Base-by-base conservation (phyloP, 92 coral and sea anemone species). In the Montipora capitata region DNA sequence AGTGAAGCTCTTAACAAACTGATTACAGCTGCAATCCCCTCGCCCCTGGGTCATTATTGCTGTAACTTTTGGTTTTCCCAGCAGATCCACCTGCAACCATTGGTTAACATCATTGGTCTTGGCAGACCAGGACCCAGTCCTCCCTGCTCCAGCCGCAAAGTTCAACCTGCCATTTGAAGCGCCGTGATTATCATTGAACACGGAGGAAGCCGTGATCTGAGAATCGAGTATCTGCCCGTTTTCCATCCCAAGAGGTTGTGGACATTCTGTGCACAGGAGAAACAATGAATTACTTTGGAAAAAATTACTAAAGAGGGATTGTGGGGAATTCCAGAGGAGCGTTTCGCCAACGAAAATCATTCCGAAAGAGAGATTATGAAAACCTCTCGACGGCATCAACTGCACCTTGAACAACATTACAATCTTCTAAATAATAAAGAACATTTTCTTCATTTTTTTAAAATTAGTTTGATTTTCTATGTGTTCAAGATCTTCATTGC, bases 81-180 rank as follows among this genome's bases (percentile, higher is more conserved):
- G 10, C 2, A 77, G 27, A 40, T 77, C 81, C 7, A 77, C 81
- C 13, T 77, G 81, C 14, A 77, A 48, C 68, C 68, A 77, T 12
- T 77, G 81, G 9, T 77, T 18, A 9, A 1, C 44, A 14, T 56
- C 68, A 77, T 3, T 10, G 10, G 3, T 1, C 48, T 6, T 0
- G 1, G 81, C 45, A 0, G 81, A 57, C 81, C 81, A 77, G 7
- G 81, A 10, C n/a, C 81, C 81, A 57, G 35, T 38, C 11, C 27
- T 77, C 2, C 81, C 69, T 38, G 68, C 39, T 0, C 12, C 81
- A 4, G 12, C 27, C 8, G 7, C 68, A 40, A 77, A 57, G 12
- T 77, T 77, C 4, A 77, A 17, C 14, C 81, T 77, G 45, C 27
- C 68, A 56, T 77, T 77, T 1, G 18, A 10, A 3, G 81, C 5